A percentile compares a stretch with the other conserved stretches of the same genome.
Evolutionary conservation across 2,113 vertebrate species (phyloP).

Genomic region (Archilochus colubris): DNA sequence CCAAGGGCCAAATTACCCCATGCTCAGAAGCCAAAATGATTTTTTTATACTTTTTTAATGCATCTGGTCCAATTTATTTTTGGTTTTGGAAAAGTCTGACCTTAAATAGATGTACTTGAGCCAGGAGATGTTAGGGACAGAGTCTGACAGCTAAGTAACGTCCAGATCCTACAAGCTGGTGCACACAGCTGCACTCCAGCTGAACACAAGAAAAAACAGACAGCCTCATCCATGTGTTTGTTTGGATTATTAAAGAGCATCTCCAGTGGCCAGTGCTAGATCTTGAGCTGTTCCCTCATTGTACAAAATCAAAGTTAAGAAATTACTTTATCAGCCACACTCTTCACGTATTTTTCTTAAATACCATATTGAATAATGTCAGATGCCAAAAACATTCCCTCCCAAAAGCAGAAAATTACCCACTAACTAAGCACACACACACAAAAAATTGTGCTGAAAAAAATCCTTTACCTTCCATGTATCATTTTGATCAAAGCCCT

Average conservation of each 20-base stretch:
- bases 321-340: neutral
- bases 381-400: too few relatives aligned
- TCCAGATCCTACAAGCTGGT: neutral
- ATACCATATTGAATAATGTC: neutral
- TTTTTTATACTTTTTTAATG: neutral
- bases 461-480: neutral
- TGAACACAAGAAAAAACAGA: neutral
- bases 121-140: neutral
- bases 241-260: neutral
- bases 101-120: neutral
- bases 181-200: neutral
- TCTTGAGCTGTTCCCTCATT: neutral
- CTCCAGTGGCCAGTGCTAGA: neutral
- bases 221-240: neutral
- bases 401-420: neutral
- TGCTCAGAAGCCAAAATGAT: neutral
- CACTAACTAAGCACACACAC: neutral
- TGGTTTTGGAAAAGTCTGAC: neutral
- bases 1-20: neutral
- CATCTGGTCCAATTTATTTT: neutral
- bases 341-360: neutral
- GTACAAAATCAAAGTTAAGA: neutral
- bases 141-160: neutral
- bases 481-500: neutral
- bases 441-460: neutral